Conservation (phyloP, 2,113 vertebrate genomes). For the Cheirogaleus medius region DNA sequence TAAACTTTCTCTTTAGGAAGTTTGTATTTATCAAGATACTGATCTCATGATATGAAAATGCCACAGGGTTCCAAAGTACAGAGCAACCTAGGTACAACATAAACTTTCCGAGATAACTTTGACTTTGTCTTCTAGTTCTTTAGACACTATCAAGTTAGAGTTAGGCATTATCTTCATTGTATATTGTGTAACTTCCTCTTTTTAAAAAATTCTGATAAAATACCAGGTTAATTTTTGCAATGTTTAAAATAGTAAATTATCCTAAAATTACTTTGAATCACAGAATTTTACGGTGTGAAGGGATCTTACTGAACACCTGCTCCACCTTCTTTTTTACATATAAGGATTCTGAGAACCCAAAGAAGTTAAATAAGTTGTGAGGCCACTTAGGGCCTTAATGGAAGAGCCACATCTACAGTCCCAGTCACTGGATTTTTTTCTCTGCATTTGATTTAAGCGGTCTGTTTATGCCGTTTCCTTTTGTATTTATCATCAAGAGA, state of each 20-base stretch:
- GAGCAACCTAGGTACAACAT: not conserved
- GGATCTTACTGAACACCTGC: not conserved
- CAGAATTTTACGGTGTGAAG: not conserved
- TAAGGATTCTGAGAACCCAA: not conserved
- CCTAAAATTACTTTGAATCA: not conserved
- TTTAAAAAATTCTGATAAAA: not conserved
- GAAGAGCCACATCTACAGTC: not conserved
- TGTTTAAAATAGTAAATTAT: not conserved
- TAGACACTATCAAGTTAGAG: not conserved
- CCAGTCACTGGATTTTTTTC: not conserved
- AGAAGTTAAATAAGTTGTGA: not conserved
- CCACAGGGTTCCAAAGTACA: slow-evolving; percentile 40
- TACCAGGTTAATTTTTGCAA: not conserved
- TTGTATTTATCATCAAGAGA: not conserved
- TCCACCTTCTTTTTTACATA: not conserved
- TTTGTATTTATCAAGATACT: not conserved
- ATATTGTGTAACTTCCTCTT: not conserved
- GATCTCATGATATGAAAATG: not conserved
- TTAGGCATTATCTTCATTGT: not conserved
- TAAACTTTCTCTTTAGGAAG: slow-evolving; percentile 4
- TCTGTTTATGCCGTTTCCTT: not conserved
- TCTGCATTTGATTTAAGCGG: not conserved
- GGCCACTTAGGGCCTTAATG: not conserved
- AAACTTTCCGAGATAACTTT: not conserved
- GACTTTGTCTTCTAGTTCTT: not conserved